Evolutionary conservation across 2,797 vertebrate species (phyloP), one percentile per base, ranked within the genome.

Genomic region (Podargus strigoides): DNA sequence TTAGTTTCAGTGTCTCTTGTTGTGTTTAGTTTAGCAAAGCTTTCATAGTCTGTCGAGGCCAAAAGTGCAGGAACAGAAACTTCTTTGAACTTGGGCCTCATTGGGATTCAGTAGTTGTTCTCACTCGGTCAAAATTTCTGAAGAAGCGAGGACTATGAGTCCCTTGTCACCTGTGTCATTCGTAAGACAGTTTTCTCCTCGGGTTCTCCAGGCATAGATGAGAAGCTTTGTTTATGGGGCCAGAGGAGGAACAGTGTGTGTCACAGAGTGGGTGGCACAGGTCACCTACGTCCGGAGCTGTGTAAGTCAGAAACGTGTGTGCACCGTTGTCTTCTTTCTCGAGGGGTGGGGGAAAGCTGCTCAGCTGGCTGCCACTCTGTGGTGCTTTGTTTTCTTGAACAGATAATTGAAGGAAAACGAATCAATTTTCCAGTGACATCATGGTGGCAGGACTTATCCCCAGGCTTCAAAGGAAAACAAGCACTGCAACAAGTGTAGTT

Each of bases 51-150:
- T 63, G 93, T 63, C 1, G 87, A 74, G 74, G 94, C 94, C 90
- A 85, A 22, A 78, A 97, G 89, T 6, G 95, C 58, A 13, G 96
- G 93, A 56, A 80, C 89, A 39, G 95, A 84, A 78, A 87, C 94
- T 82, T 91, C 94, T 12, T 90, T 86, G 39, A 96, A 76, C 55
- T 60, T 96, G 88, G 97, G 96, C 97, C 93, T 97, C 98, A 98
- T 98, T 95, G 94, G 92, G 94, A 79, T 74, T 28, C 15, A 0
- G 68, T 34, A 14, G 69, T 8, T 59, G 76, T 37, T 28, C 72
- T 75, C 27, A 24, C 53, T 41, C 4, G 1, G 60, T 58, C 19
- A 47, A 3, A 15, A 44, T 13, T 23, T 26, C 67, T 12, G 41
- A 42, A 84, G 73, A 55, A 76, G 70, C 49, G 34, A 39, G 47